Percentiles rank a stretch among this genome's conserved stretches.
Evolutionary conservation across 2,797 vertebrate genomes (phyloP).

Genomic region (Parambassis ranga): DNA sequence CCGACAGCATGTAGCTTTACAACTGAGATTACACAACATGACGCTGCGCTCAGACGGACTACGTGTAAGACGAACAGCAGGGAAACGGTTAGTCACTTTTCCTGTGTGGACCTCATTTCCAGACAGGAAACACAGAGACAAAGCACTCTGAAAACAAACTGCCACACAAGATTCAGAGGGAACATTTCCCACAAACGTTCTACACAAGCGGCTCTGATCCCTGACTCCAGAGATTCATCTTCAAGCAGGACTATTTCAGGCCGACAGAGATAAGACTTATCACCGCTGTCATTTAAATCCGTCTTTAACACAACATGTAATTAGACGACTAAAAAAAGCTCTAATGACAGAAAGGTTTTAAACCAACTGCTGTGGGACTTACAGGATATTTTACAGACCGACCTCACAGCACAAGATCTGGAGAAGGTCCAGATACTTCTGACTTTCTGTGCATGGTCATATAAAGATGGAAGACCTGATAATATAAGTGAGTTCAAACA

Average conservation of each 20-base stretch:
- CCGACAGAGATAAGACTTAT: background rate
- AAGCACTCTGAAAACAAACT: conserved; percentile 16
- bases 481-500: too few relatives aligned
- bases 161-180: background rate
- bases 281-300: background rate
- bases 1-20: background rate
- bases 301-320: background rate
- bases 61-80: conserved; percentile 18
- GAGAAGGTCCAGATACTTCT: too few relatives aligned
- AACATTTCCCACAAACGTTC: background rate
- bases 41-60: background rate
- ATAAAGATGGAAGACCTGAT: too few relatives aligned
- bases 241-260: background rate
- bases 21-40: conserved; percentile 40
- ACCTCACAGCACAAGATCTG: too few relatives aligned
- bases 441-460: too few relatives aligned
- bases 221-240: background rate
- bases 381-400: too few relatives aligned
- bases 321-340: background rate
- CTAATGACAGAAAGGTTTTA: background rate
- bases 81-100: conserved; percentile 52
- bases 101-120: conserved; percentile 56
- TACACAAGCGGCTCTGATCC: too few relatives aligned
- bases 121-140: conserved; percentile 46
- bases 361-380: too few relatives aligned